Conservation (phyloP, 2,888 invertebrate genomes). For the Polyommatus iphigenia region DNA sequence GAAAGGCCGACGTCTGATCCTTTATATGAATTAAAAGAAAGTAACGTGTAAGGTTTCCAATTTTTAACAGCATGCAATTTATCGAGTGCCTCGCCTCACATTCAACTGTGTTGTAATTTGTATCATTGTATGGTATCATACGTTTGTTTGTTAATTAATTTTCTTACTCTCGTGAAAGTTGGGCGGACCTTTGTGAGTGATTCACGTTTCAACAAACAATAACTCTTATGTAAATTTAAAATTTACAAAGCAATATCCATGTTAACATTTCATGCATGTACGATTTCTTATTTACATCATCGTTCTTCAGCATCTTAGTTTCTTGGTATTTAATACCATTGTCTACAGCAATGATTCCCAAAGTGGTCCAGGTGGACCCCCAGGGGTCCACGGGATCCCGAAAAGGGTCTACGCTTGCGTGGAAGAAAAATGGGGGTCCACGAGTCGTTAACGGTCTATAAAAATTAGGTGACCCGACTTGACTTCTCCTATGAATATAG, state of each 20-base stretch:
- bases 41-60: not conserved
- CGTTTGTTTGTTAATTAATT: conserved; percentile 36
- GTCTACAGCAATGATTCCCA: too few relatives aligned
- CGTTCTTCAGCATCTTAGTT: not conserved
- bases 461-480: too few relatives aligned
- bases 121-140: conserved; percentile 22
- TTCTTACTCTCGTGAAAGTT: conserved; percentile 72
- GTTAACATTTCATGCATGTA: conserved; percentile 9
- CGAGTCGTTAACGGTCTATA: too few relatives aligned
- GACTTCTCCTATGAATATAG: too few relatives aligned
- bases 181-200: conserved; percentile 64
- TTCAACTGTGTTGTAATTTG: conserved; percentile 4
- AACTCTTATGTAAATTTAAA: conserved; percentile 70
- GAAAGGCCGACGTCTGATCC: not conserved
- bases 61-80: not conserved
- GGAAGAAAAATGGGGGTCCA: too few relatives aligned
- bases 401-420: too few relatives aligned
- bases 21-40: not conserved
- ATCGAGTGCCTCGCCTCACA: conserved; percentile 5
- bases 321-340: not conserved
- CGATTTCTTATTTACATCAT: conserved; percentile 19
- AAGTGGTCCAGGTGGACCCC: too few relatives aligned
- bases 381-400: too few relatives aligned
- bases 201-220: conserved; percentile 68
- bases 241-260: conserved; percentile 37